phyloP scores from a whole-genome alignment of 2,888 invertebrate genomes.

The Calameuta pallipes region DNA sequence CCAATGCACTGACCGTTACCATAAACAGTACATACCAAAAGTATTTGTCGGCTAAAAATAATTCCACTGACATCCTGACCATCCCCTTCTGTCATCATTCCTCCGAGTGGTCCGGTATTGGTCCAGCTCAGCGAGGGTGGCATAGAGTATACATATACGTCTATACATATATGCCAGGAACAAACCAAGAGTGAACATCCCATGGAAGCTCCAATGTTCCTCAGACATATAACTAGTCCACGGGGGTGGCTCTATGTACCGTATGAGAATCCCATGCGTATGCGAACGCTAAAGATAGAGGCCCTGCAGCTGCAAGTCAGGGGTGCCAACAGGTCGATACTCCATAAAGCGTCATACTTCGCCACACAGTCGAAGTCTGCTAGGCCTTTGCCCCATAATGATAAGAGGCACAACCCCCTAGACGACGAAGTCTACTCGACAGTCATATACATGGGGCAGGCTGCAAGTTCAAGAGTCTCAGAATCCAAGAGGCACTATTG shows the following conservation, averaged over 20 bases:
- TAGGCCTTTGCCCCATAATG: neutral
- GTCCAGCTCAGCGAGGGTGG: neutral
- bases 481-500: neutral
- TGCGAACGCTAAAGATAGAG: constrained; percentile 52
- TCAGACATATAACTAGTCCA: neutral
- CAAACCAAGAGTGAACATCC: neutral
- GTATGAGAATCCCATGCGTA: neutral
- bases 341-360: constrained; percentile 44
- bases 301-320: constrained; percentile 38
- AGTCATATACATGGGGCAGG: neutral
- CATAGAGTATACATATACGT: neutral
- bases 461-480: neutral
- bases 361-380: neutral
- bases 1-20: neutral
- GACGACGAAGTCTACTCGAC: neutral
- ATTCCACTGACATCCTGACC: neutral
- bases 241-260: neutral
- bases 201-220: neutral
- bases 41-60: neutral
- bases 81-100: neutral
- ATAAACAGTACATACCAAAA: neutral
- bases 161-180: neutral
- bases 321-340: constrained; percentile 59
- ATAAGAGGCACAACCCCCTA: neutral
- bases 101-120: neutral